These are phyloP conservation scores for Callocephalon fimbriatum DNA, from an alignment of 2,113 vertebrate genomes.

Conservation along the genomic window DNA sequence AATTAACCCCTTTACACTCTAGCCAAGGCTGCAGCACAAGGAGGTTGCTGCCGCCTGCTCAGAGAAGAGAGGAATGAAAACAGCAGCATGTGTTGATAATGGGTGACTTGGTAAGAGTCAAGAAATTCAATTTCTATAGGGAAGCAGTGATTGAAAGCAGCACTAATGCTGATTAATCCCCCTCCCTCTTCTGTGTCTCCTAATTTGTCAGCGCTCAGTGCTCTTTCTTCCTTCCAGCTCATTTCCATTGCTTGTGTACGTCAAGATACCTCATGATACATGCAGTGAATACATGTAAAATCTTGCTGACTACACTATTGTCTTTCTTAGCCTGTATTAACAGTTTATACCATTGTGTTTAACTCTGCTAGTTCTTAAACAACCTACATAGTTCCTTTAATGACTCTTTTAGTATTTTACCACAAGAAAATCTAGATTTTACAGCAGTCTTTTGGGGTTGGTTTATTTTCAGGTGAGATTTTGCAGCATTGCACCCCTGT, in stretches of 20 bases:
- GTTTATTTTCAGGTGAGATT: constrained; percentile 49
- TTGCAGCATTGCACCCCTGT: constrained; percentile 76
- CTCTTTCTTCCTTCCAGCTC: neutral
- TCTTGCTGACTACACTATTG: neutral
- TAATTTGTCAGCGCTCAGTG: fast-evolving
- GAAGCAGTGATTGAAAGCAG: neutral
- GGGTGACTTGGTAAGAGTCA: neutral
- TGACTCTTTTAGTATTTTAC: neutral
- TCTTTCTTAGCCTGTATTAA: neutral
- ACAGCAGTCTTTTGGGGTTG: constrained; percentile 68
- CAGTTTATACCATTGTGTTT: neutral
- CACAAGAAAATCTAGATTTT: neutral
- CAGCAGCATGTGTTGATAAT: neutral
- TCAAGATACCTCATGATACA: neutral
- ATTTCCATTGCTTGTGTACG: neutral
- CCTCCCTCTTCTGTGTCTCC: neutral
- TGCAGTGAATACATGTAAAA: neutral
- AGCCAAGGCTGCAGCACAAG: neutral
- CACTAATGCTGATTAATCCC: constrained; percentile 31
- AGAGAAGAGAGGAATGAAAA: neutral
- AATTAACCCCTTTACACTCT: neutral
- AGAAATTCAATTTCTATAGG: constrained; percentile 11
- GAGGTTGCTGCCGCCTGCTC: neutral
- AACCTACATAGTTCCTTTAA: neutral
- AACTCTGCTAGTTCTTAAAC: neutral